A percentile compares a stretch with the other conserved stretches of the same genome.
phyloP scores from a whole-genome alignment of 2,797 vertebrate genomes.

The Channa striata region DNA sequence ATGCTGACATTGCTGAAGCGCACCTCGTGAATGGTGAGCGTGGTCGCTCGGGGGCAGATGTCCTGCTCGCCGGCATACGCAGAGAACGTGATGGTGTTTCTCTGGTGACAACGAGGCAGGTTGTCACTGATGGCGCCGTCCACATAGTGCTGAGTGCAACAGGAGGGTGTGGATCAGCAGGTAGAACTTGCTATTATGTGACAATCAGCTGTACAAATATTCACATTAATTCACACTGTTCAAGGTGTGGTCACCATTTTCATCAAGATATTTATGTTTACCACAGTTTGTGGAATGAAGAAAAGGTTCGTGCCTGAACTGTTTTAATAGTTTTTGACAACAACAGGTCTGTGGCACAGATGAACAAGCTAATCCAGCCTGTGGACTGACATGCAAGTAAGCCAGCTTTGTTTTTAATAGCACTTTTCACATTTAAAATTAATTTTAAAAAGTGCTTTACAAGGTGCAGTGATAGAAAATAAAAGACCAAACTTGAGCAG shows the following conservation, averaged over 20 bases:
- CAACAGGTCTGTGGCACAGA: too few species aligned
- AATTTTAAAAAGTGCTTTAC: too few species aligned
- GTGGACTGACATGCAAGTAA: too few species aligned
- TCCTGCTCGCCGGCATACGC: slow-evolving; percentile 91
- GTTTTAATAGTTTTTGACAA: too few species aligned
- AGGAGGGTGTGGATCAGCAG: not conserved
- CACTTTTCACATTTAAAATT: too few species aligned
- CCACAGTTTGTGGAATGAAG: too few species aligned
- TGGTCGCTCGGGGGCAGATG: slow-evolving; percentile 86
- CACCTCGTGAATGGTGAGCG: slow-evolving; percentile 85
- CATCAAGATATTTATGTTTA: not conserved
- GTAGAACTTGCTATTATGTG: not conserved
- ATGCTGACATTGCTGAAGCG: slow-evolving; percentile 87
- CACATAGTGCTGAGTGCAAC: slow-evolving; percentile 85
- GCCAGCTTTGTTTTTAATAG: too few species aligned
- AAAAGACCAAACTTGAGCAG: too few species aligned
- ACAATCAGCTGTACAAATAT: not conserved
- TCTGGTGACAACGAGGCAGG: slow-evolving; percentile 82
- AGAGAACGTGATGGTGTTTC: slow-evolving; percentile 88
- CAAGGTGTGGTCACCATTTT: not conserved
- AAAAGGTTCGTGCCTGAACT: too few species aligned
- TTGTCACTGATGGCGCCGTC: slow-evolving; percentile 91
- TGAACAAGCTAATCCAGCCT: too few species aligned
- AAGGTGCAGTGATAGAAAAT: too few species aligned
- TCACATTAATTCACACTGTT: not conserved